Base-by-base conservation (phyloP, 2,113 vertebrate genomes). In the Egretta garzetta region DNA sequence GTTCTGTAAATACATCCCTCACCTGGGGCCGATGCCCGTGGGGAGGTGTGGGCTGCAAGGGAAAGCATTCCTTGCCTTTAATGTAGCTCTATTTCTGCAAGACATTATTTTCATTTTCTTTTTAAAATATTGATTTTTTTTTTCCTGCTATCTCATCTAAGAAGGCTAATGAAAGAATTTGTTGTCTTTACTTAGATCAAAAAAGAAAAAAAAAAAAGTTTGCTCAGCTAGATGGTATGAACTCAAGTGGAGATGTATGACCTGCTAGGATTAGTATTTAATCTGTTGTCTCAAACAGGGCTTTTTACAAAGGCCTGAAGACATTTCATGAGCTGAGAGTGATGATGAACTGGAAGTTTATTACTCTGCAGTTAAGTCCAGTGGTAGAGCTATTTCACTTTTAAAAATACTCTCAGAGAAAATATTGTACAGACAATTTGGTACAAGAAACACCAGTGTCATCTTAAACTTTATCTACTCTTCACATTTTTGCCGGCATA, bases 121-220 rank as follows among this genome's bases (percentile, higher is more conserved):
- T 76, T 50, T 39, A 63, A 75, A 94, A 83, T 62, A 71, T 75
- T 86, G 77, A 35, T 79, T 1, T 9, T 77, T 80, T 80, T 64
- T 59, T 35, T 21, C 82, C 88, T 77, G 92, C 85, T 93, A 60
- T 68, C 87, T 98, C 96, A 88, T 82, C 74, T 95, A 59, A 88
- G 95, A 62, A 56, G 45, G 80, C 71, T 95, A 93, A 86, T 81
- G 88, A 91, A 86, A 94, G 86, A 87, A 95, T 60, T 86, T 96
- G 96, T 97, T 98, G 86, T 91, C 92, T 95, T 90, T 75, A 93
- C 88, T 96, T 92, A 80, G 70, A 81, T 93, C 53, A 93, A 93
- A 96, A 96, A 87, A 91, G 80, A 28, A 77, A 59, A 55, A 9
- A 77, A 53, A 52, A 53, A 53, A 53, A 28, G 52, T 87, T 90